Evolutionary conservation across 2,797 vertebrate genomes (phyloP).

Genomic region (Chiroxiphia lanceolata): DNA sequence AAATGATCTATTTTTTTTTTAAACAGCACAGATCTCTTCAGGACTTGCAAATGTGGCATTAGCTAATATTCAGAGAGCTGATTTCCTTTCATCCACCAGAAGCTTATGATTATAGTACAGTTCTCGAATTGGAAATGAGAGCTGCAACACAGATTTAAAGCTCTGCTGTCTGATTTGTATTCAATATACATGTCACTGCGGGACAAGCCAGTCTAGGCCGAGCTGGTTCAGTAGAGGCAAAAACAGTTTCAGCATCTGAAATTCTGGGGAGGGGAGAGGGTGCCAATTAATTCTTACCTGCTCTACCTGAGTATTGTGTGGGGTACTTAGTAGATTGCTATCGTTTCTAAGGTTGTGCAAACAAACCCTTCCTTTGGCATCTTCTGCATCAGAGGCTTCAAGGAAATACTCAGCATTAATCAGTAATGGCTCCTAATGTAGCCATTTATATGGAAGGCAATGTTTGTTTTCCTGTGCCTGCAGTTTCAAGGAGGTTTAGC

Average conservation of each 20-base stretch:
- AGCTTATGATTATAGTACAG: conserved; percentile 89
- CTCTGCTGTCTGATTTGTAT: conserved; percentile 90
- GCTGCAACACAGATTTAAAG: conserved; percentile 83
- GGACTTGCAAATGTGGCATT: conserved; percentile 99
- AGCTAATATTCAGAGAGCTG: conserved; percentile 94
- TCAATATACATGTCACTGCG: conserved; percentile 92
- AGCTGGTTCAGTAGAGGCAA: conserved; percentile 73
- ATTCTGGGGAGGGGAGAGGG: conserved; percentile 22
- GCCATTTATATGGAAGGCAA: conserved; percentile 6
- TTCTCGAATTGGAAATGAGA: conserved; percentile 92
- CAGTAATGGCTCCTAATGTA: not conserved
- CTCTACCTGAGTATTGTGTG: conserved; percentile 51
- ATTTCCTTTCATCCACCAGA: conserved; percentile 90
- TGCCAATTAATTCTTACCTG: conserved; percentile 74
- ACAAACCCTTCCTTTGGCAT: conserved; percentile 16
- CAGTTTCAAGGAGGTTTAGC: conserved; percentile 22
- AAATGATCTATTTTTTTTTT: conserved; percentile 80
- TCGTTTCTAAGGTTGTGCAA: conserved; percentile 47
- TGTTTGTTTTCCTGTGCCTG: conserved; percentile 13
- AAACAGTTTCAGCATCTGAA: conserved; percentile 73
- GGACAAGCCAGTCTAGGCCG: conserved; percentile 80
- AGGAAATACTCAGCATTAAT: not conserved
- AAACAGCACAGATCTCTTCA: conserved; percentile 88
- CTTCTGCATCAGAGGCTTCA: not conserved
- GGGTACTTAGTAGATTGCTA: conserved; percentile 45